Conservation (phyloP, 1,140 invertebrate species). For the Dendrolimus kikuchii region DNA sequence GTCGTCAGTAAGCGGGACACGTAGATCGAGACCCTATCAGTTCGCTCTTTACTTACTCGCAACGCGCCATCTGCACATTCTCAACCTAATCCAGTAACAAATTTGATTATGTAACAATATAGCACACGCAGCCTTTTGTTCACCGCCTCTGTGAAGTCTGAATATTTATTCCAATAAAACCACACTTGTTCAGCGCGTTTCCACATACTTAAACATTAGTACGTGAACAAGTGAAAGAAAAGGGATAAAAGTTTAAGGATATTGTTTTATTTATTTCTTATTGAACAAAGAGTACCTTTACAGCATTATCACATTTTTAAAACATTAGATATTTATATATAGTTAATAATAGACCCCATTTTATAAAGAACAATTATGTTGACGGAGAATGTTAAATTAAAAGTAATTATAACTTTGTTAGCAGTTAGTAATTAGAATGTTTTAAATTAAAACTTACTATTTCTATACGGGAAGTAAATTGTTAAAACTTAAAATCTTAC, state of each 20-base stretch:
- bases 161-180: slow-evolving; percentile 10
- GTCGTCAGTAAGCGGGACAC: slow-evolving; percentile 64
- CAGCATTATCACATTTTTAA: too few species aligned
- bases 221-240: background rate
- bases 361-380: too few species aligned
- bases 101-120: slow-evolving; percentile 63
- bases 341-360: too few species aligned
- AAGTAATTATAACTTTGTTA: too few species aligned
- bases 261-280: background rate
- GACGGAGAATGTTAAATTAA: too few species aligned
- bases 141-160: slow-evolving; percentile 7
- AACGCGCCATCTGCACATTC: slow-evolving; percentile 63
- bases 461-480: too few species aligned
- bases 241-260: background rate
- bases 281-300: background rate
- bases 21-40: slow-evolving; percentile 69
- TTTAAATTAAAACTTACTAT: too few species aligned
- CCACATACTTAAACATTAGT: background rate
- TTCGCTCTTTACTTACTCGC: slow-evolving; percentile 67
- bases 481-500: too few species aligned
- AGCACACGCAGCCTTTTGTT: slow-evolving; percentile 13
- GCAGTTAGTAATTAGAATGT: too few species aligned
- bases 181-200: slow-evolving; percentile 9
- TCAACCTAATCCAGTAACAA: slow-evolving; percentile 60
- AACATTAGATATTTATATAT: too few species aligned